phyloP scores from a whole-genome alignment of 2,797 vertebrate species.

The Eremophila alpestris region DNA sequence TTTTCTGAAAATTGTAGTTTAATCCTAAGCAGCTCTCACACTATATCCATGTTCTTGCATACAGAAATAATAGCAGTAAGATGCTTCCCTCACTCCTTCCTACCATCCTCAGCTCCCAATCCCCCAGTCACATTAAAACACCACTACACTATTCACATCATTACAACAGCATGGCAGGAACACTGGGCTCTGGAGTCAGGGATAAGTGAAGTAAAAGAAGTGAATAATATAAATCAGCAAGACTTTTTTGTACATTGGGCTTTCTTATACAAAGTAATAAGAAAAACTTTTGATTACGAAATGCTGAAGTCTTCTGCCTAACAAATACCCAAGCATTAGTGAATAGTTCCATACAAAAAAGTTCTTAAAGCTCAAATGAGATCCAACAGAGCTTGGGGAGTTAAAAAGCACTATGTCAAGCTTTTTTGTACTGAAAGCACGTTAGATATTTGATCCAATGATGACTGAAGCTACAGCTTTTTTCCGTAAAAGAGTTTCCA shows the following conservation, averaged over 20 bases:
- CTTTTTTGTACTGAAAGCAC: not conserved
- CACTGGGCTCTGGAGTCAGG: not conserved
- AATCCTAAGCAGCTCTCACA: not conserved
- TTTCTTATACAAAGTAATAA: not conserved
- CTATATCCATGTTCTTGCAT: not conserved
- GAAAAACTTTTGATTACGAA: not conserved
- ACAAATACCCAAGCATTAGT: not conserved
- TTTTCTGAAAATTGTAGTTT: not conserved
- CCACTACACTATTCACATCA: not conserved
- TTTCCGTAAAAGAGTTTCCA: not conserved
- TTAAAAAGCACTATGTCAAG: not conserved
- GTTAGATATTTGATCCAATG: not conserved
- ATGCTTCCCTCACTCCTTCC: not conserved
- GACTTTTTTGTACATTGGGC: not conserved
- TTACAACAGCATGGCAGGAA: not conserved
- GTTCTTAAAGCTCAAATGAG: not conserved
- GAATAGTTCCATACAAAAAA: not conserved
- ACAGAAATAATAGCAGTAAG: not conserved
- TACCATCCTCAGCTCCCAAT: not conserved
- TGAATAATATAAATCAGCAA: not conserved
- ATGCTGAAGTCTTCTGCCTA: not conserved
- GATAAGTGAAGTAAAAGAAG: not conserved
- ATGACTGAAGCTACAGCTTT: not conserved
- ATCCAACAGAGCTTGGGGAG: not conserved
- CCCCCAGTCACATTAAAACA: not conserved